Percentiles rank a stretch among this genome's conserved stretches.
phyloP scores from a whole-genome alignment of 2,797 vertebrate genomes.

The Chelmon rostratus region DNA sequence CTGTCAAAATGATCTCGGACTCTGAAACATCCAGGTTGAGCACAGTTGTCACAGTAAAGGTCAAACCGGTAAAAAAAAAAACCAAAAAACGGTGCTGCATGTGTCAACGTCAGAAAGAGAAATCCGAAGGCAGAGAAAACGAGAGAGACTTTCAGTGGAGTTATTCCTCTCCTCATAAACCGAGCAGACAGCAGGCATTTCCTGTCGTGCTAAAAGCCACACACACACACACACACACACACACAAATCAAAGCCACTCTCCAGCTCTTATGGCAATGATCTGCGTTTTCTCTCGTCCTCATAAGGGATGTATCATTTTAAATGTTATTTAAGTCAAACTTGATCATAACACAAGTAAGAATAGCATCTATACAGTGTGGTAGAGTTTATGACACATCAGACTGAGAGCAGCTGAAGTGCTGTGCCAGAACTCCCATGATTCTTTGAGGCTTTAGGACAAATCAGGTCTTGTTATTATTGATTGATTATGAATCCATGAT shows the following conservation, averaged over 20 bases:
- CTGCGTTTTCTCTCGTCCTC: conserved; percentile 51
- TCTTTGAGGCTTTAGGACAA: not conserved
- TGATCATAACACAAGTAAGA: conserved; percentile 54
- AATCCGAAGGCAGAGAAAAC: conserved; percentile 47
- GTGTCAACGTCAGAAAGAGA: conserved; percentile 53
- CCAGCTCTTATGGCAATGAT: conserved; percentile 31
- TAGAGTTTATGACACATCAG: conserved; percentile 18
- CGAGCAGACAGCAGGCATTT: conserved; percentile 79
- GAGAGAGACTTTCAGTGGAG: conserved; percentile 43
- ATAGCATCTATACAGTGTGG: conserved; percentile 39
- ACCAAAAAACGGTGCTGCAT: too few species aligned
- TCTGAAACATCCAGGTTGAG: not conserved
- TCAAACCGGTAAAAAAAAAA: not conserved
- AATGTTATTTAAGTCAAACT: conserved; percentile 39
- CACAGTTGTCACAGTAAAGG: not conserved
- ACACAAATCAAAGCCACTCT: conserved; percentile 48
- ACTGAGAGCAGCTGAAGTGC: not conserved
- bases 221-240: conserved; percentile 43
- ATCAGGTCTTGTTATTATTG: not conserved
- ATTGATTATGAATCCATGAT: not conserved
- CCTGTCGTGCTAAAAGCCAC: conserved; percentile 73
- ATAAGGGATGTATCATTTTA: conserved; percentile 57
- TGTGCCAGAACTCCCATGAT: conserved; percentile 1
- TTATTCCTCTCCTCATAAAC: conserved; percentile 71
- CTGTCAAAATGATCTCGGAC: not conserved